A percentile compares a stretch with the other conserved stretches of the same genome.
Conservation (phyloP, 2,797 vertebrate genomes). For the Pristis pectinata region DNA sequence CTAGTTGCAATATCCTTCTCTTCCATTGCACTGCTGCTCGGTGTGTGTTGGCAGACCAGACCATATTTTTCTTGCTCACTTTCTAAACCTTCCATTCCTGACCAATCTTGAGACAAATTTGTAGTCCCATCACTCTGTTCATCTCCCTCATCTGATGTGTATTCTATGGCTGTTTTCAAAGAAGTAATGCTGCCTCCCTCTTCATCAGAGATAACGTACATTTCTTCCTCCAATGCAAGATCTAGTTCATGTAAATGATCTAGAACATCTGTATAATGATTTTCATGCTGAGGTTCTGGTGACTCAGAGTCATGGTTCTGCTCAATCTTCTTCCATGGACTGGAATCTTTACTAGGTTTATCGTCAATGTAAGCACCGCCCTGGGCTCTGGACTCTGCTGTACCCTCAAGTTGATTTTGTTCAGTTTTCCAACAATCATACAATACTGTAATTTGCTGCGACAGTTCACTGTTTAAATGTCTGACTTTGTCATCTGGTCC, state of each 20-base stretch:
- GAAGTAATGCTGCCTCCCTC: conserved; percentile 38
- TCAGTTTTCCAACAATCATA: conserved; percentile 30
- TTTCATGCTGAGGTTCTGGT: neutral
- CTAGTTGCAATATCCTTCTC: neutral
- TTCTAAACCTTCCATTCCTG: neutral
- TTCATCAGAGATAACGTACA: neutral
- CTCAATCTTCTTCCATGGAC: neutral
- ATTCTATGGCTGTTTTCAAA: conserved; percentile 39
- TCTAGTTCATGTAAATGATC: conserved; percentile 35
- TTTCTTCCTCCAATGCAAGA: conserved; percentile 19
- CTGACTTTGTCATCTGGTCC: neutral
- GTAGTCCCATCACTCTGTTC: conserved; percentile 37
- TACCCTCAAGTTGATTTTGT: neutral
- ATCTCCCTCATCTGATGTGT: conserved; percentile 46
- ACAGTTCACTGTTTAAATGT: neutral
- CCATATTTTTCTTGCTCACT: conserved; percentile 11
- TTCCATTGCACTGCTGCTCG: neutral
- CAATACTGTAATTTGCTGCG: conserved; percentile 5
- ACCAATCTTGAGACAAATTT: neutral
- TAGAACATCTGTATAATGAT: conserved; percentile 34
- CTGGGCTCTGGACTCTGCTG: neutral
- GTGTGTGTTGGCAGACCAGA: neutral
- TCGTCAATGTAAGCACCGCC: neutral
- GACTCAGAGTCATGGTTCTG: neutral
- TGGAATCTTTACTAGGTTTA: neutral